These are phyloP conservation scores for Echiichthys vipera DNA, from an alignment of 2,797 vertebrate genomes.

Conservation along the genomic window DNA sequence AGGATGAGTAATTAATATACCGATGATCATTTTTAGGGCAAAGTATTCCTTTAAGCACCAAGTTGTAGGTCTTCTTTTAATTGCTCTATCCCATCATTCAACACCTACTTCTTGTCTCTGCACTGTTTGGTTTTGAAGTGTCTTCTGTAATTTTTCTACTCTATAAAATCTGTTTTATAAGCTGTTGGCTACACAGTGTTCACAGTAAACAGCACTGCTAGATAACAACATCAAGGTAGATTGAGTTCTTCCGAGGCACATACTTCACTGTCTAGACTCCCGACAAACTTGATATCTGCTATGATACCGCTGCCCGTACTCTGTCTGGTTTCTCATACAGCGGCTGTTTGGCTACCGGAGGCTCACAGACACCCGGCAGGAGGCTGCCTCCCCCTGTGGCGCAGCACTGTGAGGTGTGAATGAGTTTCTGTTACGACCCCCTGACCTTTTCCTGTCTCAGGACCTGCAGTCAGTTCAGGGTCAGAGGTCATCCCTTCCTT, in stretches of 20 bases:
- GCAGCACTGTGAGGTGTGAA: constrained; percentile 71
- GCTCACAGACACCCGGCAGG: constrained; percentile 42
- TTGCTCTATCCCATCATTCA: background rate
- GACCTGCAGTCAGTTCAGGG: constrained; percentile 66
- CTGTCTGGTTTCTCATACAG: constrained; percentile 34
- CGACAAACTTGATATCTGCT: constrained; percentile 68
- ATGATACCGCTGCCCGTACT: constrained; percentile 50
- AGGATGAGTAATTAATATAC: too few species aligned
- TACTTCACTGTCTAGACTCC: constrained; percentile 76
- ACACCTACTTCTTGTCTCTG: background rate
- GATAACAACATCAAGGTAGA: constrained; percentile 62
- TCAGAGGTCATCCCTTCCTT: constrained; percentile 68
- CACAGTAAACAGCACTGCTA: constrained; percentile 49
- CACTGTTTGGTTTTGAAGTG: background rate
- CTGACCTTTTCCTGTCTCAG: constrained; percentile 74
- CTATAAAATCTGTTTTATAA: background rate
- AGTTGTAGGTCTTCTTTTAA: background rate
- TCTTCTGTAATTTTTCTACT: background rate
- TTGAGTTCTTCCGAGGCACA: constrained; percentile 63
- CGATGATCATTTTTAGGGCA: too few species aligned
- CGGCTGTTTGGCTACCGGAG: constrained; percentile 52
- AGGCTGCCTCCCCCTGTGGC: constrained; percentile 33
- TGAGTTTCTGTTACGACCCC: constrained; percentile 72
- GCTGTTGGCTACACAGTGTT: constrained; percentile 13
- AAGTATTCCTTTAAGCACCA: too few species aligned